Evolutionary conservation across 2,888 invertebrate genomes (phyloP), one percentile per base, ranked within the genome.

Genomic region (Oscheius myriophilus): DNA sequence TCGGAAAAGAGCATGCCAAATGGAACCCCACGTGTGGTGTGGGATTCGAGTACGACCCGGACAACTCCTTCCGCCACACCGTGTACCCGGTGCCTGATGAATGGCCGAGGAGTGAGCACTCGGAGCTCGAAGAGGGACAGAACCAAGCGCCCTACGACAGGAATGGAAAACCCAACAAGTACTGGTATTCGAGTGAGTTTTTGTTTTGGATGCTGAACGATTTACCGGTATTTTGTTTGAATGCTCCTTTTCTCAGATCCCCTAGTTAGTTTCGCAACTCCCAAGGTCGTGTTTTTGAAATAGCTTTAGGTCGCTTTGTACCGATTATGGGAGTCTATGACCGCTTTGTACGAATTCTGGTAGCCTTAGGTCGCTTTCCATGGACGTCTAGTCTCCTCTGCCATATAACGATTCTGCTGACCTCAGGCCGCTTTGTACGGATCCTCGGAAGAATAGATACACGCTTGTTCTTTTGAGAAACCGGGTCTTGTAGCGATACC

Each of bases 11-110:
- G 87, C 98, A 99, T 89, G 98, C 98, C 0, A 98, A 98, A 88
- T 98, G 98, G 98, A 98, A 97, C 89, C 98, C 98, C 2, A 98
- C 98, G 0, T 94, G 94, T 59, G 96, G 96, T 52, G 96, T 98
- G 0, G 93, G 93, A 62, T 99, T 99, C 88, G 98, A 99, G 88
- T 99, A 99, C 89, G 98, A 99, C 89, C 98, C 98, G 0, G 98
- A 98, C 87, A 98, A 98, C 89, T 90, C 93, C 0, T 93, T 99
- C 91, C 90, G 95, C 49, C 98, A 98, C 86, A 98, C 97, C 1
- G 89, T 79, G 16, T 81, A 79, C 49, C 80, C 82, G 21, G 84
- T 82, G 57, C 75, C 84, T 9, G 76, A 78, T 25, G 86, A 86
- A 61, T 86, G 86, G 89, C 98, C 96, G 0, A 96, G 95, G 88